Evolutionary conservation across 2,888 invertebrate species (phyloP).

Genomic region (Camponotus fellah): DNA sequence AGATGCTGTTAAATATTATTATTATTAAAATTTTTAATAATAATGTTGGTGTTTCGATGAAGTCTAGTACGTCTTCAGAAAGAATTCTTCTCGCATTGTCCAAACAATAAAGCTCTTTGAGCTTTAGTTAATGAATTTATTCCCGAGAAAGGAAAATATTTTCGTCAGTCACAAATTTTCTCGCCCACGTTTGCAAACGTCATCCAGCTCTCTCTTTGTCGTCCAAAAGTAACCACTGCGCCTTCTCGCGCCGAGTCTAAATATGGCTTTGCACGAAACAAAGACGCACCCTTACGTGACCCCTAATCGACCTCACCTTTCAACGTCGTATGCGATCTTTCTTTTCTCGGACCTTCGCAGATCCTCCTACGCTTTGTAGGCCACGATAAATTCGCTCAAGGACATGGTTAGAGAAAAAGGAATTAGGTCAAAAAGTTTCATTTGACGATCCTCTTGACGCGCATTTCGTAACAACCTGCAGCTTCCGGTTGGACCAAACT

Average conservation of each 20-base stretch:
- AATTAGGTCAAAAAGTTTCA: conserved; percentile 68
- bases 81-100: background rate
- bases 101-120: conserved; percentile 3
- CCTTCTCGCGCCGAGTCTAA: conserved; percentile 58
- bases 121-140: conserved; percentile 33
- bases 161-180: conserved; percentile 29
- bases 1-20: too few species aligned
- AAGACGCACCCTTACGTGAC: conserved; percentile 12
- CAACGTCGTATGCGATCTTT: conserved; percentile 13
- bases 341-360: background rate
- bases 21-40: background rate
- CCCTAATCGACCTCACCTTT: conserved; percentile 1
- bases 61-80: background rate
- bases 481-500: conserved; percentile 8
- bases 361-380: conserved; percentile 10
- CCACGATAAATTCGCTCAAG: conserved; percentile 33
- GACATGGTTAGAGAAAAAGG: conserved; percentile 47
- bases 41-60: background rate
- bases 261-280: conserved; percentile 60
- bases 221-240: conserved; percentile 59
- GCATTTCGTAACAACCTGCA: background rate
- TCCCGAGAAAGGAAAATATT: conserved; percentile 33
- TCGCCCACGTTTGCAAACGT: conserved; percentile 48
- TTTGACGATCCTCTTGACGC: conserved; percentile 42
- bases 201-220: conserved; percentile 36